Conservation (phyloP, 2,113 vertebrate genomes). For the Neotoma lepida region DNA sequence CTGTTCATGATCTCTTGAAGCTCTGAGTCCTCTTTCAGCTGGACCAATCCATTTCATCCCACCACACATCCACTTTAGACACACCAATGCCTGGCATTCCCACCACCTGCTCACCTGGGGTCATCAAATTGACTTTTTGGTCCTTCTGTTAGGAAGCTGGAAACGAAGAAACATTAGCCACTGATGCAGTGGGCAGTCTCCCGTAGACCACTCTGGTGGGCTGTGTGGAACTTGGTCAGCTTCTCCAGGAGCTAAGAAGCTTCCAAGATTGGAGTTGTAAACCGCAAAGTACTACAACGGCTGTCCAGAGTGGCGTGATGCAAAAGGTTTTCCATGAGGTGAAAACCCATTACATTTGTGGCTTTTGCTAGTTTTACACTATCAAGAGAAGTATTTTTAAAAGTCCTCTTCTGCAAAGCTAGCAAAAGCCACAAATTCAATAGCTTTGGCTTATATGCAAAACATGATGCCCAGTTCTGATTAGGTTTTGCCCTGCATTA, state of each 20-base stretch:
- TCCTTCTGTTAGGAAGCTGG: slow-evolving; percentile 33
- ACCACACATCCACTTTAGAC: slow-evolving; percentile 22
- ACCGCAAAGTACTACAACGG: slow-evolving; percentile 80
- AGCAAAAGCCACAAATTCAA: slow-evolving; percentile 83
- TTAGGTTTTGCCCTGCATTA: slow-evolving; percentile 83
- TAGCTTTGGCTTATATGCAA: slow-evolving; percentile 79
- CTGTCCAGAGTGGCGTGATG: slow-evolving; percentile 64
- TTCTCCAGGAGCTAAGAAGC: slow-evolving; percentile 77
- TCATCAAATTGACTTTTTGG: slow-evolving; percentile 66
- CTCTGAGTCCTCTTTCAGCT: background rate
- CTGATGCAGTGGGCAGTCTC: slow-evolving; percentile 50
- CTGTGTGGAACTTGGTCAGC: slow-evolving; percentile 58
- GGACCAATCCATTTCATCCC: slow-evolving; percentile 18
- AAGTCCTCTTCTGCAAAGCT: slow-evolving; percentile 82
- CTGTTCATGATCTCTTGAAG: background rate
- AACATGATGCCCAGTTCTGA: slow-evolving; percentile 75
- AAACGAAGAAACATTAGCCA: slow-evolving; percentile 68
- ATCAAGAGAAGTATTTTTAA: slow-evolving; percentile 76
- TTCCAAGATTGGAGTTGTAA: slow-evolving; percentile 78
- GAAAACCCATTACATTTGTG: slow-evolving; percentile 82
- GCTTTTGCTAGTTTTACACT: slow-evolving; percentile 84
- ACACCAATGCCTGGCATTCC: slow-evolving; percentile 6
- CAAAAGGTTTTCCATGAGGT: slow-evolving; percentile 76
- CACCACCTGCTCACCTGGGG: slow-evolving; percentile 19
- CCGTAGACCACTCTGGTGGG: slow-evolving; percentile 62